Evolutionary conservation across 1,140 invertebrate species (phyloP).

Genomic region (Diorhabda elongata): DNA sequence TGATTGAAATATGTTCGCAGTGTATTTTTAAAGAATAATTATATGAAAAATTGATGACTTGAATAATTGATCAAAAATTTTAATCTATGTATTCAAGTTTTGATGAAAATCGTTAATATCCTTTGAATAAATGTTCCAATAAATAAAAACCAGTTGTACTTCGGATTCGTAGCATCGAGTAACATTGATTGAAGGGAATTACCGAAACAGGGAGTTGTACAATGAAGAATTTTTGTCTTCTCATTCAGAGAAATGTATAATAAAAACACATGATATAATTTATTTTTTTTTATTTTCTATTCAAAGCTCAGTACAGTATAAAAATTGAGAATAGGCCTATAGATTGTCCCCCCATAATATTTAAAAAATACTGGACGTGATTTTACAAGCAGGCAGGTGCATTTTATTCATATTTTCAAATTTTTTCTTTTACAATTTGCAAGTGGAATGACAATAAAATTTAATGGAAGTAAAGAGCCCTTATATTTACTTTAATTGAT

Average conservation of each 20-base stretch:
- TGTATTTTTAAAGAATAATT: conserved; percentile 1
- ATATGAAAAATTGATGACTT: background rate
- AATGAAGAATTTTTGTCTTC: no score
- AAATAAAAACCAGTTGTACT: no score
- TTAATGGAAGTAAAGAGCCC: no score
- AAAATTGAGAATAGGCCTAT: conserved; percentile 35
- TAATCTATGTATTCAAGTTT: no score
- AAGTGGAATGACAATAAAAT: conserved; percentile 22
- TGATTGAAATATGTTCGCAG: background rate
- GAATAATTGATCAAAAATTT: no score
- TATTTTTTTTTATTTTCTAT: conserved; percentile 19
- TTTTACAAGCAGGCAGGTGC: conserved; percentile 31
- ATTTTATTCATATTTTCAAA: conserved; percentile 20
- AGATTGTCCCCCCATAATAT: conserved; percentile 32
- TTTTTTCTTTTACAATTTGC: background rate
- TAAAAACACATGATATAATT: background rate
- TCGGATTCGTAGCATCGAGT: no score
- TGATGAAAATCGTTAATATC: no score
- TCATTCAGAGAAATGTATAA: background rate
- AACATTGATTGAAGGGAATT: no score
- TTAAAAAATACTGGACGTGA: conserved; percentile 34
- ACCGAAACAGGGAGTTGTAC: no score
- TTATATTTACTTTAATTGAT: no score
- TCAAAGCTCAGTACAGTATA: conserved; percentile 33
- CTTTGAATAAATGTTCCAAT: no score